These are phyloP conservation scores for Polydesmus complanatus DNA, from an alignment of 2,888 invertebrate species.

Conservation along the genomic window DNA sequence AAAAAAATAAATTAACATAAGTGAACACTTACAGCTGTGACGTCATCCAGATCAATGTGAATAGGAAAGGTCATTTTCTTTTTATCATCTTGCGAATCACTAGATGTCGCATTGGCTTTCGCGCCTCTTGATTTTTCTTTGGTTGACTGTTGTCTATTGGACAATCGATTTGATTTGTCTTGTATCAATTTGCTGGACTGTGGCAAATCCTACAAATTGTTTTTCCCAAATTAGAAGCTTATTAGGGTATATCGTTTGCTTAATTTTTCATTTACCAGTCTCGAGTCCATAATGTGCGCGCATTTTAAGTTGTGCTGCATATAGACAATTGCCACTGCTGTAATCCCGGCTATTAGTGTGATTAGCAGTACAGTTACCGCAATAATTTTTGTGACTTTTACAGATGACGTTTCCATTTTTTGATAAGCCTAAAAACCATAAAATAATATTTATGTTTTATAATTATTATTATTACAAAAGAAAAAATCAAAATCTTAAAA, in stretches of 20 bases:
- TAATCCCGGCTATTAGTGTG: constrained; percentile 63
- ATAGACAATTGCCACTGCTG: constrained; percentile 70
- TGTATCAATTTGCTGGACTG: constrained; percentile 7
- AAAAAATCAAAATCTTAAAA: too few relatives aligned
- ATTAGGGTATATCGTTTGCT: neutral
- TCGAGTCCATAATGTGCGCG: constrained; percentile 1
- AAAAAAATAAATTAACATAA: too few relatives aligned
- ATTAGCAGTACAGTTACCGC: constrained; percentile 68
- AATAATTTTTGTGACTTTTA: constrained; percentile 73
- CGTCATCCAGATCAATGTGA: constrained; percentile 66
- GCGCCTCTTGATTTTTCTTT: too few relatives aligned
- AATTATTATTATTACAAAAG: too few relatives aligned
- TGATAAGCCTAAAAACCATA: constrained; percentile 64
- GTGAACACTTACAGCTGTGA: constrained; percentile 48
- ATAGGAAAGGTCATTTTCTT: constrained; percentile 43
- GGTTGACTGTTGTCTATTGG: neutral
- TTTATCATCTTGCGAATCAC: constrained; percentile 37
- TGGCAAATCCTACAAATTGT: neutral
- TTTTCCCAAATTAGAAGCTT: neutral
- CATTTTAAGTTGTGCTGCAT: constrained; percentile 38
- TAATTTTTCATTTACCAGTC: neutral
- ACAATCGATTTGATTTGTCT: neutral
- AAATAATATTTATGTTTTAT: too few relatives aligned
- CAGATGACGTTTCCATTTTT: constrained; percentile 52
- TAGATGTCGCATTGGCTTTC: neutral